Evolutionary conservation across 2,113 vertebrate genomes (phyloP).

Genomic region (Anarhynchus alexandrinus): DNA sequence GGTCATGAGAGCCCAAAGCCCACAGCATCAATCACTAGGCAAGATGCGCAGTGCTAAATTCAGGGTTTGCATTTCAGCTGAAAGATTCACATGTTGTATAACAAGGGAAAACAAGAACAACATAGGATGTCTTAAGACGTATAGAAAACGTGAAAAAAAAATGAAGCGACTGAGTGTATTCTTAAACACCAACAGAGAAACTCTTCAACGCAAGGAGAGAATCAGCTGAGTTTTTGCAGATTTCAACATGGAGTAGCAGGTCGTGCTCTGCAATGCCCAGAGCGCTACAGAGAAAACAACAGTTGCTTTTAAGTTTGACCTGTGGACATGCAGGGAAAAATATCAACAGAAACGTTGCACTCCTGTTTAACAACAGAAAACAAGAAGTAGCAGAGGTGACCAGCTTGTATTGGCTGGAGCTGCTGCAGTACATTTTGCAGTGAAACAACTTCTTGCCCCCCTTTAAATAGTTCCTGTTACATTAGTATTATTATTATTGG

Average conservation of each 20-base stretch:
- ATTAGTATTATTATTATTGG: neutral
- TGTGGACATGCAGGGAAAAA: neutral
- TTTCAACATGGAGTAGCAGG: constrained; percentile 11
- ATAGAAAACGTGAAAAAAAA: neutral
- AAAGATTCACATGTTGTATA: neutral
- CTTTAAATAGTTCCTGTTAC: neutral
- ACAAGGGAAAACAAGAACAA: neutral
- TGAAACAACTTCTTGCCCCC: neutral
- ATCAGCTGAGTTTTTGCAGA: neutral
- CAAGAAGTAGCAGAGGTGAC: neutral
- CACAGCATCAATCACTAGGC: neutral
- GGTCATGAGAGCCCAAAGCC: neutral
- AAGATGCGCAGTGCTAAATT: neutral
- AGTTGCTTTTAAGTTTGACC: neutral
- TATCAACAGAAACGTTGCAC: neutral
- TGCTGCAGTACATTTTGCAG: neutral
- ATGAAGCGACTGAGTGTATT: neutral
- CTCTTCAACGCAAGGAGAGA: neutral
- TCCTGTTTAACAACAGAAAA: neutral
- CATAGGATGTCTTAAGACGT: neutral
- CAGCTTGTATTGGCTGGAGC: neutral
- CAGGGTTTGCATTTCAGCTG: neutral
- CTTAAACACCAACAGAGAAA: neutral
- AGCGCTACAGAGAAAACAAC: neutral
- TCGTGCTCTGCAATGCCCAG: neutral